Base-by-base conservation (phyloP, 2,113 vertebrate genomes). In the Dicerorhinus sumatrensis region DNA sequence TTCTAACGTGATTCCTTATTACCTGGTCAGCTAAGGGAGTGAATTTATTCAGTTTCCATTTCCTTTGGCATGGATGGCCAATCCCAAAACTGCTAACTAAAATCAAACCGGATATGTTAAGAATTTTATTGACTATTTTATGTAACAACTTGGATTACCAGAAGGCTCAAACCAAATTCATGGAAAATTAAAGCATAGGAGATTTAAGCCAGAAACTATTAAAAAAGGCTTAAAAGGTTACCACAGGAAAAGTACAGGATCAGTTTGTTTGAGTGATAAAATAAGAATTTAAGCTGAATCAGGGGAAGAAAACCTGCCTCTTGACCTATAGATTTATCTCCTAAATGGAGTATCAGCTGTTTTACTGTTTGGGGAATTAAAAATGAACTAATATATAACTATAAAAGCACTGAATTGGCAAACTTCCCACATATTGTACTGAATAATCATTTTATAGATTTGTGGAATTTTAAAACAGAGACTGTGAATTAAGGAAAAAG, bases 191-290 rank as follows among this genome's bases (percentile, higher is more conserved):
- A 92, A 96, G 72, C 54, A 54, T 75, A 73, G 72, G 12, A 97
- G 62, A 97, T 91, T 96, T 94, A 97, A 98, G 80, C 70, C 91
- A 82, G 65, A 72, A 84, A 94, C 46, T 91, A 85, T 96, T 98
- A 97, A 94, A 84, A 93, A 0, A 92, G 85, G 67, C 94, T 97
- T 97, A 95, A 97, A 90, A 96, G 72, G 91, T 96, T 96, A 91
- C 54, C 13, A 58, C 62, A 94, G 39, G 70, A 81, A 94, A 80
- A 87, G n/a, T 83, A 85, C 18, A 75, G 48, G 48, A 92, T 94
- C 65, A 17, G 33, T 75, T 73, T 97, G 73, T 88, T 95, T 96
- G 80, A 92, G 42, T 69, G 87, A 73, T 69, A 69, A 85, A 94
- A 85, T 81, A 94, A 95, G 67, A 96, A 94, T 62, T 51, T 94